phyloP scores from a whole-genome alignment of 2,888 invertebrate species.

The Priocnemis perturbator region DNA sequence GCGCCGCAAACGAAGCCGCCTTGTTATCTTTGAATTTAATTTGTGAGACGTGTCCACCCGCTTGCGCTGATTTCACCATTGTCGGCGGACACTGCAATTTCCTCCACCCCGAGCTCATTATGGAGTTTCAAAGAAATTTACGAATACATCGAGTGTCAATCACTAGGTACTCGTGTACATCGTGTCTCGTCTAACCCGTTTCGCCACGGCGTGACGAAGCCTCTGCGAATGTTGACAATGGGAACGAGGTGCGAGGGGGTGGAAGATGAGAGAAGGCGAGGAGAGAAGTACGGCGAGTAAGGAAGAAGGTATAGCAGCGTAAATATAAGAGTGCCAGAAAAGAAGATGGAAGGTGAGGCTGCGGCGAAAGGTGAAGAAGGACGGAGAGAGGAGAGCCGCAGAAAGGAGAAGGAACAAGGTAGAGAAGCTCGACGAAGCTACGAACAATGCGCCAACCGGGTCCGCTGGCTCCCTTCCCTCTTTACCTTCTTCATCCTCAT shows the following conservation, averaged over 20 bases:
- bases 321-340: too few species aligned
- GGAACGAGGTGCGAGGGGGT: constrained; percentile 42
- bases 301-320: background rate
- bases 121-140: too few species aligned
- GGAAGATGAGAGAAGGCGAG: constrained; percentile 18
- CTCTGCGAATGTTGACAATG: constrained; percentile 59
- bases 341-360: background rate
- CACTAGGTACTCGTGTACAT: constrained; percentile 20
- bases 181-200: constrained; percentile 26
- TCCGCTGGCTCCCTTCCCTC: constrained; percentile 42
- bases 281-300: constrained; percentile 3
- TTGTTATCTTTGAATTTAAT: background rate
- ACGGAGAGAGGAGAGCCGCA: constrained; percentile 18
- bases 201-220: constrained; percentile 46
- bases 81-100: too few species aligned
- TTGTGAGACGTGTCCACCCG: constrained; percentile 9
- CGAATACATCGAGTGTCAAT: too few species aligned
- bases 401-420: constrained; percentile 41
- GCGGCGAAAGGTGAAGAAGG: constrained; percentile 34
- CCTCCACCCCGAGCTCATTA: too few species aligned
- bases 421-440: constrained; percentile 50
- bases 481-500: constrained; percentile 14
- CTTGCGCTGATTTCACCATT: too few species aligned
- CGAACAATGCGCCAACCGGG: constrained; percentile 65
- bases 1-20: constrained; percentile 65